Conservation (phyloP, 2,797 vertebrate species). For the Sebastes vulpes region DNA sequence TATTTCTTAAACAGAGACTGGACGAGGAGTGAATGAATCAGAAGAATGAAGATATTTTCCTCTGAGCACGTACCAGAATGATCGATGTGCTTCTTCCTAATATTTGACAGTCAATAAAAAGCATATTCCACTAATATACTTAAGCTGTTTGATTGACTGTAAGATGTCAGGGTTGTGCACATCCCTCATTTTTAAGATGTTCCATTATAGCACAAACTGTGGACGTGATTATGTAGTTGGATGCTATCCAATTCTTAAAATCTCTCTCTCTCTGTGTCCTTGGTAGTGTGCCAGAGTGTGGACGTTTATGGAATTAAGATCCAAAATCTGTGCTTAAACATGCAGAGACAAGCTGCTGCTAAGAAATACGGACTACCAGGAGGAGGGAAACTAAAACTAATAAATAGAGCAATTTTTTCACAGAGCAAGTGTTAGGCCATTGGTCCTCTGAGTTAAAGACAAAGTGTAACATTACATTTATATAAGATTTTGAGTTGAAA, state of each 20-base stretch:
- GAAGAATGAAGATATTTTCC: not conserved
- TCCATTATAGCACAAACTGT: constrained; percentile 7
- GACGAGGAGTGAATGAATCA: constrained; percentile 17
- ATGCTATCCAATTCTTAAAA: constrained; percentile 17
- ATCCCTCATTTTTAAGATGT: constrained; percentile 22
- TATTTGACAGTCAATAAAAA: constrained; percentile 23
- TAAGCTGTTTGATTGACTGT: constrained; percentile 3
- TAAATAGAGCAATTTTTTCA: not conserved
- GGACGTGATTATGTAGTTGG: constrained; percentile 28
- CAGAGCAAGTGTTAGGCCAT: not conserved
- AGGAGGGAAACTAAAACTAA: not conserved
- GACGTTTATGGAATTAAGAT: constrained; percentile 15
- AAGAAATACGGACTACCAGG: not conserved
- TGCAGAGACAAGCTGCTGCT: not conserved
- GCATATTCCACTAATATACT: constrained; percentile 13
- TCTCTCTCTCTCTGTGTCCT: not conserved
- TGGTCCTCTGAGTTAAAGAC: not conserved
- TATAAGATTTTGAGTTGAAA: not conserved
- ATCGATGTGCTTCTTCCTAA: constrained; percentile 10
- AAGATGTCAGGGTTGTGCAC: not conserved
- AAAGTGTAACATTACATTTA: not conserved
- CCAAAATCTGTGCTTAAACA: not conserved
- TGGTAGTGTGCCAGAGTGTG: constrained; percentile 6
- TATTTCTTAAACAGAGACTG: not conserved
- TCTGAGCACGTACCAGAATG: not conserved